Percentiles rank a stretch among this genome's conserved stretches.
phyloP scores from a whole-genome alignment of 2,113 vertebrate genomes.

The Nicator chloris region DNA sequence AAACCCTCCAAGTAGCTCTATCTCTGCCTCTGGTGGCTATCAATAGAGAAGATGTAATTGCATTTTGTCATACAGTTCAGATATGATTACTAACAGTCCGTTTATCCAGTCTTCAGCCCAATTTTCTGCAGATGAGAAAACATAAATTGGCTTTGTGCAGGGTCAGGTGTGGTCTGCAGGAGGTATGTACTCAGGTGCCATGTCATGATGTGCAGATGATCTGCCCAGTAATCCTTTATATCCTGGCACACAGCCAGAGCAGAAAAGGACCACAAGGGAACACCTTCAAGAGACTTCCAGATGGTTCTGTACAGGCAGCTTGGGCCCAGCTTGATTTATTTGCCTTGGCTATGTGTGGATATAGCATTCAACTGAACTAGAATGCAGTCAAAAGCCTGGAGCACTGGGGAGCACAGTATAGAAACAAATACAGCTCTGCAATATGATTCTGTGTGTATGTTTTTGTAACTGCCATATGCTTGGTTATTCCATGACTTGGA shows the following conservation, averaged over 20 bases:
- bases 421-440: neutral
- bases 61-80: neutral
- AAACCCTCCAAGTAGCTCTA: neutral
- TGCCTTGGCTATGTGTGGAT: conserved; percentile 14
- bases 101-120: neutral
- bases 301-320: neutral
- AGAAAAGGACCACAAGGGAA: neutral
- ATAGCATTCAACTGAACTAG: neutral
- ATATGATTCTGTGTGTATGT: neutral
- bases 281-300: neutral
- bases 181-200: neutral
- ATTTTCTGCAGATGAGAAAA: neutral
- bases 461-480: neutral
- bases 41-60: neutral
- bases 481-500: neutral
- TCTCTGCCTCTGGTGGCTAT: neutral
- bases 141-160: neutral
- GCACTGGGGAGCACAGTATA: neutral
- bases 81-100: neutral
- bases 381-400: neutral
- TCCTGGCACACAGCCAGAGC: neutral
- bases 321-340: conserved; percentile 30
- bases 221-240: neutral
- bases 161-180: neutral
- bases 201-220: neutral